phyloP scores from a whole-genome alignment of 2,888 invertebrate genomes.

The Pimpla rufipes region DNA sequence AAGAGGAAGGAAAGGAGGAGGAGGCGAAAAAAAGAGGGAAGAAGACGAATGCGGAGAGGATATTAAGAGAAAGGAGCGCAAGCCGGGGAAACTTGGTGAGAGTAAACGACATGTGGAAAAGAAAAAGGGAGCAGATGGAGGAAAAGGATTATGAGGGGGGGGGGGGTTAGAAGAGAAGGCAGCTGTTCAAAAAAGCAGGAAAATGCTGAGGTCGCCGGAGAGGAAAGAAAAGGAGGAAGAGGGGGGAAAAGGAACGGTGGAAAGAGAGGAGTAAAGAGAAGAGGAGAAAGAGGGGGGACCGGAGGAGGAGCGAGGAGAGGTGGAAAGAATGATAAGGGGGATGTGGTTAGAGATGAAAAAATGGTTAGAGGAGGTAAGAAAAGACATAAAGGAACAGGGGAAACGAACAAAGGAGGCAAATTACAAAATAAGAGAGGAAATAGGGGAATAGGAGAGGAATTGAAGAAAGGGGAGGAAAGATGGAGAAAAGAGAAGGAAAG shows the following conservation, averaged over 20 bases:
- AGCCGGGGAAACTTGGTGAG: not conserved
- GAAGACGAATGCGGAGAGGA: too few species aligned
- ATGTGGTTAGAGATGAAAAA: not conserved
- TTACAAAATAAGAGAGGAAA: too few species aligned
- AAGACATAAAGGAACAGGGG: not conserved
- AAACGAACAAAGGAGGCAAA: too few species aligned
- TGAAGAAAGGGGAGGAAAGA: not conserved
- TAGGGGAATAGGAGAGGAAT: too few species aligned
- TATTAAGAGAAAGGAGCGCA: not conserved
- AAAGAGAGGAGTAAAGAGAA: too few species aligned
- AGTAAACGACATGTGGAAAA: not conserved
- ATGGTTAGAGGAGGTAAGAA: too few species aligned
- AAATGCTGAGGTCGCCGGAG: not conserved
- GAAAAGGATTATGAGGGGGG: not conserved
- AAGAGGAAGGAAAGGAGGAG: too few species aligned
- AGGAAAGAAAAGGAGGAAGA: too few species aligned
- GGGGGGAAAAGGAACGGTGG: too few species aligned
- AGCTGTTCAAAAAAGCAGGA: not conserved
- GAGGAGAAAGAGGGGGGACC: too few species aligned
- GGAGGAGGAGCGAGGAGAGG: not conserved
- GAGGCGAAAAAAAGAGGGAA: too few species aligned
- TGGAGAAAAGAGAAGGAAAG: too few species aligned
- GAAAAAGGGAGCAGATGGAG: conserved; percentile 4
- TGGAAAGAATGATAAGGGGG: not conserved
- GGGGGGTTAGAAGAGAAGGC: not conserved